These are phyloP conservation scores for Ramphastos sulfuratus DNA, from an alignment of 2,113 vertebrate genomes.

Conservation along the genomic window DNA sequence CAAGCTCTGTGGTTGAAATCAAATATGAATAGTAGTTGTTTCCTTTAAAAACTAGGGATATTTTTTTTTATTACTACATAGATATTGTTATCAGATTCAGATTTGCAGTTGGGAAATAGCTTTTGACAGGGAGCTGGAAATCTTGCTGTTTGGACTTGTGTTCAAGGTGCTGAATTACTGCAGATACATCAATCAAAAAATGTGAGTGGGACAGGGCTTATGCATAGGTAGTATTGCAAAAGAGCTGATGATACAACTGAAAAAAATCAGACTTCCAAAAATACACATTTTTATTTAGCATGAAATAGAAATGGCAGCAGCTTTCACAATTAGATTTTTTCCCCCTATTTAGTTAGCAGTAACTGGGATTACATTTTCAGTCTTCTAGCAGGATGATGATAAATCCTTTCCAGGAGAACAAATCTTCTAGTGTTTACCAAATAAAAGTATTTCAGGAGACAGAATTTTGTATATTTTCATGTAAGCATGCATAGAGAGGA, in stretches of 20 bases:
- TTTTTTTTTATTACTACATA: neutral
- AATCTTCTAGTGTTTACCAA: neutral
- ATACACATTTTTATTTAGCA: rapidly evolving
- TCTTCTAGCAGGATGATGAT: neutral
- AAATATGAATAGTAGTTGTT: neutral
- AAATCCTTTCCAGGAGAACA: neutral
- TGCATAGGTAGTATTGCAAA: neutral
- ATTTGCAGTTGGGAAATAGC: neutral
- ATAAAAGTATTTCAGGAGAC: neutral
- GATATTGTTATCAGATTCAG: neutral
- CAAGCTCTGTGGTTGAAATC: neutral
- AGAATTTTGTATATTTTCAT: neutral
- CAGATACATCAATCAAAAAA: neutral
- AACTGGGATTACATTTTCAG: neutral
- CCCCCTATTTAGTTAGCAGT: neutral
- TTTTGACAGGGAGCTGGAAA: neutral
- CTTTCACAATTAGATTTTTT: neutral
- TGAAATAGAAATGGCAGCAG: neutral
- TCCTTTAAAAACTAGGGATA: neutral
- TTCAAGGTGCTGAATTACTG: neutral
- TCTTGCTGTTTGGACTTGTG: neutral
- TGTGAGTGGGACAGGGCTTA: neutral
- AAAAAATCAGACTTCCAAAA: neutral
- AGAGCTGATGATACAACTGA: neutral
- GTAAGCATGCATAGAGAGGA: neutral